These are phyloP conservation scores for Dicranocentrus wangi DNA, from an alignment of 2,888 invertebrate species.

Conservation along the genomic window DNA sequence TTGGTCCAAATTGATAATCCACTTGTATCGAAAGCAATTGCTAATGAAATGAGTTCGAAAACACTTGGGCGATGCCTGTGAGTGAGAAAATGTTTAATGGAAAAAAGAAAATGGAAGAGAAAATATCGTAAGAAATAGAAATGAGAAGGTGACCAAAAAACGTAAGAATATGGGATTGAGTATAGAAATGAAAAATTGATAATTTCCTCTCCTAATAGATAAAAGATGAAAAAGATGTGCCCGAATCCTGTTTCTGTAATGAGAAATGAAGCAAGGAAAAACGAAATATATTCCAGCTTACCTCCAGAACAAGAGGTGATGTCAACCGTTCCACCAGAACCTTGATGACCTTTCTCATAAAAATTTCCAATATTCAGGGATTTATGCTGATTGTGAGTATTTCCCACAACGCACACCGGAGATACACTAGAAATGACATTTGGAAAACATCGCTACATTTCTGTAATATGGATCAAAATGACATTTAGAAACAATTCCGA, in stretches of 20 bases:
- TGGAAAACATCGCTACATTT: too few species aligned
- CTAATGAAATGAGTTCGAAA: too few species aligned
- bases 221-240: constrained; percentile 8
- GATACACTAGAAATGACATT: constrained; percentile 39
- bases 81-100: too few species aligned
- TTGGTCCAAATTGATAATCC: constrained; percentile 2
- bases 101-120: too few species aligned
- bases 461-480: too few species aligned
- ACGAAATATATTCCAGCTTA: constrained; percentile 6
- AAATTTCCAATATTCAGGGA: constrained; percentile 46
- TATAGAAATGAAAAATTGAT: background rate
- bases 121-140: too few species aligned
- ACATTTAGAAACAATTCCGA: too few species aligned
- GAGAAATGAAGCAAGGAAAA: too few species aligned
- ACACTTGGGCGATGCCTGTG: too few species aligned
- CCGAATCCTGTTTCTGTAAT: too few species aligned
- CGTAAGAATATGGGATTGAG: too few species aligned
- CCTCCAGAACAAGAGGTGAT: constrained; percentile 35
- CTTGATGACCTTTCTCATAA: constrained; percentile 56
- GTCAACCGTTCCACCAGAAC: constrained; percentile 60
- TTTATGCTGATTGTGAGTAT: constrained; percentile 22
- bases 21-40: background rate
- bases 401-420: constrained; percentile 5
- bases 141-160: too few species aligned
- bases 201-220: constrained; percentile 35